Base-by-base conservation (phyloP, 2,113 vertebrate species). In the Heteronetta atricapilla region DNA sequence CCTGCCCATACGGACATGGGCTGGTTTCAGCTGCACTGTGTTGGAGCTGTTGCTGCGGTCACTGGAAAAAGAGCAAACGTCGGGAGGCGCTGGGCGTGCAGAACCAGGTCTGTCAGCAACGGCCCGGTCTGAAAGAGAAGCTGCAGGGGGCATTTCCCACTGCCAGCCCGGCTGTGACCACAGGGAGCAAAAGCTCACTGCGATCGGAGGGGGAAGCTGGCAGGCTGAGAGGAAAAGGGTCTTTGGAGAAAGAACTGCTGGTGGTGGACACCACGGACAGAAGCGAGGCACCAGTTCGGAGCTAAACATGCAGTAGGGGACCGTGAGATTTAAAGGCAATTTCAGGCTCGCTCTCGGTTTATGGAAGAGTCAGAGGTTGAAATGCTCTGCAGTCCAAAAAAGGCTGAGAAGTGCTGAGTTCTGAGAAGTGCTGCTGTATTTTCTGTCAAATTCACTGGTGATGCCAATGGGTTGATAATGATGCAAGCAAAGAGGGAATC, bases 401-500 rank as follows among this genome's bases (percentile, higher is more conserved):
- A 14, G 14, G 42, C 53, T 6, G 20, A 52, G 48, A 93, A 55
- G 13, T 12, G 42, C 53, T 5, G 20, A 63, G 58, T 76, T 72
- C 58, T 73, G 36, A 69, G 73, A 88, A 90, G 69, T 8, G 31
- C 22, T 59, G 60, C 34, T 34, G 0, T 17, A 25, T 67, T 66
- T 82, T 81, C 59, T 38, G 29, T 56, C 62, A 36, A 5, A 86
- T 72, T 78, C 52, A 67, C n/a, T 52, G 33, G 42, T 38, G 60
- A 86, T 86, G 46, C 28, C 77, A 67, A 40, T 16, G 23, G 42
- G 34, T 53, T 22, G 72, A 53, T 33, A 91, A 87, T 19, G 72
- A 90, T 59, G 73, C 46, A 90, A 94, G 38, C 48, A 67, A 73
- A 46, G 34, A 28, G 22, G 82, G 63, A 86, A 89, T 74, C 7